Percentiles rank a stretch among this genome's conserved stretches.
phyloP scores from a whole-genome alignment of 2,797 vertebrate species.

The Momotus momota region DNA sequence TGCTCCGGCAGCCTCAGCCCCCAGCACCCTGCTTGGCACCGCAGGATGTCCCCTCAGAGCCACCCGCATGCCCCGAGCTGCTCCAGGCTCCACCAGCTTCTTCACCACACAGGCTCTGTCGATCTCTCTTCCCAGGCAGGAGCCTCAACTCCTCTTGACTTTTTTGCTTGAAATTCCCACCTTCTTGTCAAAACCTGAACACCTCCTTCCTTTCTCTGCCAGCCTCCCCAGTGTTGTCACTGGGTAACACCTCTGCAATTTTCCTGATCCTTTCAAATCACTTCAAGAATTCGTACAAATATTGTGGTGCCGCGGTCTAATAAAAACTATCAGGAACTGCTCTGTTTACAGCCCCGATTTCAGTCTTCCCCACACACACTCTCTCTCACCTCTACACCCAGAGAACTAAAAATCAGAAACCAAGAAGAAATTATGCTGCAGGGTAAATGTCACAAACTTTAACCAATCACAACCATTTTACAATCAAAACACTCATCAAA shows the following conservation, averaged over 20 bases:
- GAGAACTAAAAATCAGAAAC: not conserved
- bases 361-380: not conserved
- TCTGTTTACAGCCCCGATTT: not conserved
- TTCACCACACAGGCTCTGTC: fast-evolving
- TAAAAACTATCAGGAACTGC: not conserved
- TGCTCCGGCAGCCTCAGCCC: not conserved
- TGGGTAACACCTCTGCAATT: not conserved
- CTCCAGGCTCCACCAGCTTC: not conserved
- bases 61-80: not conserved
- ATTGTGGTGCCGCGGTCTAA: fast-evolving
- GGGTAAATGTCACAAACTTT: not conserved
- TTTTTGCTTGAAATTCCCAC: not conserved
- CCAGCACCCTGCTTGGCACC: not conserved
- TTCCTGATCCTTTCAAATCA: not conserved
- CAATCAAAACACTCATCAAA: not conserved
- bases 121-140: fast-evolving
- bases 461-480: not conserved
- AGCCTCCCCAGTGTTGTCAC: not conserved
- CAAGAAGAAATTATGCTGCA: not conserved
- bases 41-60: not conserved
- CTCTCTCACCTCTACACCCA: not conserved
- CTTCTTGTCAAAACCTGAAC: not conserved
- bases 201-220: not conserved
- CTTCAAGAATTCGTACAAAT: not conserved
- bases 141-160: not conserved